These are phyloP conservation scores for Leptobrachium leishanense DNA, from an alignment of 2,113 vertebrate species.

Conservation along the genomic window DNA sequence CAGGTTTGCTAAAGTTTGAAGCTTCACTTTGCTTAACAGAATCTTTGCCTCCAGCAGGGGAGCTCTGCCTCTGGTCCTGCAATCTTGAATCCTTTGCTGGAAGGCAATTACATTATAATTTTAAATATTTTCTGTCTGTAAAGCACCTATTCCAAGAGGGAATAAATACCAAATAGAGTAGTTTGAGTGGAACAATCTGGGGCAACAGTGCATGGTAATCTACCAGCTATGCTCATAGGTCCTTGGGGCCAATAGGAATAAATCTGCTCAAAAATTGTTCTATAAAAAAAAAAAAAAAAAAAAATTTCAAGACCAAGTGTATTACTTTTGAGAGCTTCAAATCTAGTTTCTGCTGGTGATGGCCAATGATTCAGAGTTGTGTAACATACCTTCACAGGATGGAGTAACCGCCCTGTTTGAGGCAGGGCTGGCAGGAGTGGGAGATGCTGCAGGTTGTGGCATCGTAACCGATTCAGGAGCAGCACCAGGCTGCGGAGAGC, in stretches of 20 bases:
- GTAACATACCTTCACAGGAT: conserved; percentile 78
- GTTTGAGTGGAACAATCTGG: too few relatives aligned
- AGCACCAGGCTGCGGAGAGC: conserved; percentile 83
- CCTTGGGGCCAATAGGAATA: too few relatives aligned
- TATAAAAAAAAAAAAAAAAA: too few relatives aligned
- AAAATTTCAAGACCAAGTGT: too few relatives aligned
- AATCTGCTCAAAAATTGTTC: too few relatives aligned
- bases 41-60: conserved; percentile 87
- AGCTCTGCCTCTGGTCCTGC: conserved; percentile 89
- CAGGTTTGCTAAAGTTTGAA: conserved; percentile 82
- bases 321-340: too few relatives aligned
- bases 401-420: conserved; percentile 84
- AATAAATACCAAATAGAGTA: too few relatives aligned
- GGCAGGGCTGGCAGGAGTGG: conserved; percentile 86
- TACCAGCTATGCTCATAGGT: too few relatives aligned
- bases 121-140: background rate
- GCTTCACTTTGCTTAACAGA: conserved; percentile 84
- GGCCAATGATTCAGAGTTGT: background rate
- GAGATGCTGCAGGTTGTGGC: conserved; percentile 81
- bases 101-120: conserved; percentile 14
- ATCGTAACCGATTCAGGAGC: conserved; percentile 79
- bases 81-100: conserved; percentile 91
- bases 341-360: too few relatives aligned
- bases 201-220: too few relatives aligned
- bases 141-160: too few relatives aligned